phyloP scores from a whole-genome alignment of 2,888 invertebrate species.

The Melinaea menophilus region DNA sequence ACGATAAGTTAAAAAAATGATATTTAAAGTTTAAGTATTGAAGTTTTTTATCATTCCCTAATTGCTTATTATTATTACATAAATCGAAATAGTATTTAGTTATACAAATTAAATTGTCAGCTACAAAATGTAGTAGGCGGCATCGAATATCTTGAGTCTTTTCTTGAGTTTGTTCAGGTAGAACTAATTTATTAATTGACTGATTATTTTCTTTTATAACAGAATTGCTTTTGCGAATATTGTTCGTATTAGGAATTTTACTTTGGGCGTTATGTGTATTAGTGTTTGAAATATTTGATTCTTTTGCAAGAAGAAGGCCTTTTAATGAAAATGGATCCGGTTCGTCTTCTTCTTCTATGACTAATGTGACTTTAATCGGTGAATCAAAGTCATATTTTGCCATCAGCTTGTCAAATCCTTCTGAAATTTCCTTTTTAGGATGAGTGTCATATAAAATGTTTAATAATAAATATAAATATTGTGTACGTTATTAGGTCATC shows the following conservation, averaged over 20 bases:
- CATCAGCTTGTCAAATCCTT: slow-evolving; percentile 12
- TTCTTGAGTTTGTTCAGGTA: neutral
- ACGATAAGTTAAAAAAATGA: slow-evolving; percentile 42
- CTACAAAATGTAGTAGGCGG: slow-evolving; percentile 17
- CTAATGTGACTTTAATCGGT: slow-evolving; percentile 16
- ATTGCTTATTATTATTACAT: neutral
- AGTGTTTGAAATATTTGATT: neutral
- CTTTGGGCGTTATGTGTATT: too few relatives aligned
- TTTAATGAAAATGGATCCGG: slow-evolving; percentile 8
- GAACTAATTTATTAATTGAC: neutral
- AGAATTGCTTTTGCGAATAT: neutral
- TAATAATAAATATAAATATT: too few relatives aligned
- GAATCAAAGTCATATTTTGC: slow-evolving; percentile 16
- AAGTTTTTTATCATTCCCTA: neutral
- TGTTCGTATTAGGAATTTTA: neutral
- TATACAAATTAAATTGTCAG: slow-evolving; percentile 26
- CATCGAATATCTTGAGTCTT: neutral
- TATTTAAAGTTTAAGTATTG: slow-evolving; percentile 28
- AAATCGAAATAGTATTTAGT: slow-evolving; percentile 10
- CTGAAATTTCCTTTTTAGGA: slow-evolving; percentile 9
- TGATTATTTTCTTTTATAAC: neutral
- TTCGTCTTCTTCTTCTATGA: slow-evolving; percentile 17
- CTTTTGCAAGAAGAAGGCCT: neutral
- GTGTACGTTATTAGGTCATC: too few relatives aligned
- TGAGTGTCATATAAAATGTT: too few relatives aligned